Evolutionary conservation across 2,888 invertebrate species (phyloP).

Genomic region (Orchestes rusci): DNA sequence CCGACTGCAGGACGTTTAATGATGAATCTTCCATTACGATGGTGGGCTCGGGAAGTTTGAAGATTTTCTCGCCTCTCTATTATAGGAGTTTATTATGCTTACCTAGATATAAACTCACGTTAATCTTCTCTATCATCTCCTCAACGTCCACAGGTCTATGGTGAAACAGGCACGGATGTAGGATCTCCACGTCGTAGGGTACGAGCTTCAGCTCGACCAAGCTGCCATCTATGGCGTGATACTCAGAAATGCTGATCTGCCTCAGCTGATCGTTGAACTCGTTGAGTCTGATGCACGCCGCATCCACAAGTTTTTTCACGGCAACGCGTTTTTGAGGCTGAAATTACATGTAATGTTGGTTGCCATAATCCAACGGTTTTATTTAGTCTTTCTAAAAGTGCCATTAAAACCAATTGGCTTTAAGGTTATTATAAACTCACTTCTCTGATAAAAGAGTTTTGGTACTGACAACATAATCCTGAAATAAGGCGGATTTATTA

Average conservation of each 20-base stretch:
- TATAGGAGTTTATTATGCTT: not conserved
- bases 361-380: too few relatives aligned
- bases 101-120: slow-evolving; percentile 13
- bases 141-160: slow-evolving; percentile 47
- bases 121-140: slow-evolving; percentile 36
- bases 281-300: slow-evolving; percentile 49
- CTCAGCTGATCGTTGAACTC: slow-evolving; percentile 53
- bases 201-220: slow-evolving; percentile 61
- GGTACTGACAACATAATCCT: too few relatives aligned
- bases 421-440: too few relatives aligned
- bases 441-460: too few relatives aligned
- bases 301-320: slow-evolving; percentile 53
- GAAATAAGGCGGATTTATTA: too few relatives aligned
- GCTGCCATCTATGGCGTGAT: slow-evolving; percentile 66
- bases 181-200: slow-evolving; percentile 57
- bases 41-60: slow-evolving; percentile 39
- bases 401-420: too few relatives aligned
- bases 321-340: slow-evolving; percentile 52
- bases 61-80: slow-evolving; percentile 36
- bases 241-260: slow-evolving; percentile 53
- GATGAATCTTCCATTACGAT: slow-evolving; percentile 16
- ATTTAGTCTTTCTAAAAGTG: too few relatives aligned
- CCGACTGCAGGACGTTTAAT: too few relatives aligned
- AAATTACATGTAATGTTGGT: slow-evolving; percentile 9
- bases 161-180: slow-evolving; percentile 57